A percentile compares a stretch with the other conserved stretches of the same genome.
These are phyloP conservation scores for Liolophura sinensis DNA, from an alignment of 1,140 invertebrate species.

Conservation along the genomic window DNA sequence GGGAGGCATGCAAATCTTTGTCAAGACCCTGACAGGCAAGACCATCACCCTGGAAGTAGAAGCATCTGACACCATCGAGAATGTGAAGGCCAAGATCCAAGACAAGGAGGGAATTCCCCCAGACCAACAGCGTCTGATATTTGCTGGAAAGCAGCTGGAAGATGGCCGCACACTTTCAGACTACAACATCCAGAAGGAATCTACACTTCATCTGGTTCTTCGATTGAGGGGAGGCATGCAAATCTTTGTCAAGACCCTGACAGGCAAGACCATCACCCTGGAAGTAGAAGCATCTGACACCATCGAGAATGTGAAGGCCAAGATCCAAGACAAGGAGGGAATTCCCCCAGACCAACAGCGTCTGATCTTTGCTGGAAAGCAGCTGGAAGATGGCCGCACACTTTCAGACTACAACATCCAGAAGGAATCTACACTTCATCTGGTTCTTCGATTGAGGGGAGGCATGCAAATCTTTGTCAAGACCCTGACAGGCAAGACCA, in stretches of 20 bases:
- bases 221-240: constrained; percentile 88
- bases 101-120: constrained; percentile 80
- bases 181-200: constrained; percentile 80
- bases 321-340: constrained; percentile 80
- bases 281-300: constrained; percentile 92
- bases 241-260: constrained; percentile 91
- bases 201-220: constrained; percentile 76
- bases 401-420: constrained; percentile 83
- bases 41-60: constrained; percentile 94
- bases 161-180: constrained; percentile 75
- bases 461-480: constrained; percentile 65
- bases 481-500: constrained; percentile 64
- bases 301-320: constrained; percentile 92
- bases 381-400: constrained; percentile 44
- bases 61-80: constrained; percentile 74
- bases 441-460: constrained; percentile 37
- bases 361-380: constrained; percentile 59
- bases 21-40: constrained; percentile 68
- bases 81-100: constrained; percentile 42
- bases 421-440: constrained; percentile 63
- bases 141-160: constrained; percentile 70
- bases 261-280: constrained; percentile 92
- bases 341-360: constrained; percentile 81
- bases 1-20: constrained; percentile 71
- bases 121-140: constrained; percentile 84